Conservation (phyloP, 2,888 invertebrate species). For the Dasysyrphus tricinctus region DNA sequence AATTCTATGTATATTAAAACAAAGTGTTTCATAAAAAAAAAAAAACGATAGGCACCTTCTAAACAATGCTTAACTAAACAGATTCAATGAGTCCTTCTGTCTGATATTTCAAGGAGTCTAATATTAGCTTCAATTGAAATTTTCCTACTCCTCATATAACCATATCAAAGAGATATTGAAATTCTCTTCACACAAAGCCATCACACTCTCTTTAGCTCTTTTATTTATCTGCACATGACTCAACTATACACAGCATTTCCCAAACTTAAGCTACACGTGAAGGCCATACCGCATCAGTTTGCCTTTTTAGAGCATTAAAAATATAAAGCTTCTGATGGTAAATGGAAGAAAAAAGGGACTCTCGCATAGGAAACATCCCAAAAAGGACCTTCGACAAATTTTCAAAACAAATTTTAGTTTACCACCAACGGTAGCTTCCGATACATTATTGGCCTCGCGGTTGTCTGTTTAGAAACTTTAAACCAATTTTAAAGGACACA, state of each 20-base stretch:
- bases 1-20: background rate
- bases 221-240: constrained; percentile 57
- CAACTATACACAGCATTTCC: constrained; percentile 47
- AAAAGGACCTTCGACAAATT: constrained; percentile 74
- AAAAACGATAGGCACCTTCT: background rate
- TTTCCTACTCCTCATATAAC: too few relatives aligned
- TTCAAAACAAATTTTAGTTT: constrained; percentile 70
- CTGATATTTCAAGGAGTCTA: constrained; percentile 23
- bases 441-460: constrained; percentile 73
- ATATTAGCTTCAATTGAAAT: constrained; percentile 14
- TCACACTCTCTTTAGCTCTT: background rate
- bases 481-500: constrained; percentile 2
- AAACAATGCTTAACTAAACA: background rate
- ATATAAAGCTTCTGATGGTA: constrained; percentile 36
- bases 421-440: constrained; percentile 74
- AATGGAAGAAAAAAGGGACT: constrained; percentile 32
- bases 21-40: background rate
- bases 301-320: background rate
- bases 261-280: constrained; percentile 59
- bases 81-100: constrained; percentile 8
- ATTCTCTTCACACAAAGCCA: background rate
- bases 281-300: constrained; percentile 59
- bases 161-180: background rate
- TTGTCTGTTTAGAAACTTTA: constrained; percentile 38
- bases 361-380: constrained; percentile 55